A percentile compares a stretch with the other conserved stretches of the same genome.
phyloP scores from a whole-genome alignment of 1,140 invertebrate species.

The Drosophila orena region DNA sequence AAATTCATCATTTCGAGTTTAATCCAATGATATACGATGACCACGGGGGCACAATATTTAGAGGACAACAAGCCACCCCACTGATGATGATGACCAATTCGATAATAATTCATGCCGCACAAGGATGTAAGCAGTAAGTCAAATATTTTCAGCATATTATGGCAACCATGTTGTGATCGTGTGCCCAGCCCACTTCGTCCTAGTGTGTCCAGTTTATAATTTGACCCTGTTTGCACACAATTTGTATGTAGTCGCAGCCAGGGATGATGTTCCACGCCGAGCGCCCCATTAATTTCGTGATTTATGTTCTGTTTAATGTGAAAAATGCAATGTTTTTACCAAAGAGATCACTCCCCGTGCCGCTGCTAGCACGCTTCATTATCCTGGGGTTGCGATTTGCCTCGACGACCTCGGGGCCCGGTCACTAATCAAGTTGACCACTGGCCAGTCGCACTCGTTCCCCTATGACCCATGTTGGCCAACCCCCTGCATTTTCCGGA shows the following conservation, averaged over 20 bases:
- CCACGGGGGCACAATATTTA: constrained; percentile 20
- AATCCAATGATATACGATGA: constrained; percentile 34
- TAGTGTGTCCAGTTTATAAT: neutral
- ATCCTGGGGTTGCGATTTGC: constrained; percentile 17
- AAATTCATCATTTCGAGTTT: no score
- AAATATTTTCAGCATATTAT: constrained; percentile 74
- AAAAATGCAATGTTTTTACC: constrained; percentile 84
- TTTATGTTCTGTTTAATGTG: constrained; percentile 84
- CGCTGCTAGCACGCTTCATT: constrained; percentile 55
- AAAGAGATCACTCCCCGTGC: constrained; percentile 81
- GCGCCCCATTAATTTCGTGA: constrained; percentile 75
- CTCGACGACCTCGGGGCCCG: constrained; percentile 45
- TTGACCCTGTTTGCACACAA: constrained; percentile 28
- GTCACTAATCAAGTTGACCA: constrained; percentile 83
- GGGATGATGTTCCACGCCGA: constrained; percentile 14
- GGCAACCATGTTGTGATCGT: constrained; percentile 77
- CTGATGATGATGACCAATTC: constrained; percentile 39
- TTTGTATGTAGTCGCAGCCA: constrained; percentile 46
- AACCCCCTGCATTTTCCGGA: constrained; percentile 6
- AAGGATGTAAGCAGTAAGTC: constrained; percentile 73
- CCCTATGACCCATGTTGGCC: constrained; percentile 15
- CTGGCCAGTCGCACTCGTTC: constrained; percentile 54
- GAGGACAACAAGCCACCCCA: constrained; percentile 1
- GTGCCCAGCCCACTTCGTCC: constrained; percentile 68
- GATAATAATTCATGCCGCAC: constrained; percentile 69